Evolutionary conservation across 2,113 vertebrate species (phyloP).

Genomic region (Potamarius usumacintae): DNA sequence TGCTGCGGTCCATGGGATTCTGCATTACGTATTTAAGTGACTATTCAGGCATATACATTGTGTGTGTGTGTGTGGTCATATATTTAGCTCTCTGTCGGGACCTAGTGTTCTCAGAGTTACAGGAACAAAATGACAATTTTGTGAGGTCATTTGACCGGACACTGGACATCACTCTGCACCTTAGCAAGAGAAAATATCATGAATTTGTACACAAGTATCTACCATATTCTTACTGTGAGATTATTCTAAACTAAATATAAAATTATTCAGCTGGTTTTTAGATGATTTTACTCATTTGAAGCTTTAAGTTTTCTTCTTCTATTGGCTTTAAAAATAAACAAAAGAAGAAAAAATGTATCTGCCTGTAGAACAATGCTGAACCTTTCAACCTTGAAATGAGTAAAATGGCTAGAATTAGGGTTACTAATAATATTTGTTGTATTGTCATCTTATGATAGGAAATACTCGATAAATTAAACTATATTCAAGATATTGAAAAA

Average conservation of each 20-base stretch:
- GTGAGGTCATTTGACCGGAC: neutral
- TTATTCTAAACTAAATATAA: neutral
- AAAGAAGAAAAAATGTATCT: too few relatives aligned
- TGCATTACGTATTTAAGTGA: conserved; percentile 52
- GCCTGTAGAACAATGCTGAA: neutral
- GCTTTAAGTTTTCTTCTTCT: neutral
- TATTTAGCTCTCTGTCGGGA: neutral
- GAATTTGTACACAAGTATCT: neutral
- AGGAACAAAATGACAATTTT: neutral
- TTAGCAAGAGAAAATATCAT: neutral
- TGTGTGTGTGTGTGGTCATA: conserved; percentile 26
- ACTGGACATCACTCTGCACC: neutral
- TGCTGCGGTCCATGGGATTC: conserved; percentile 57
- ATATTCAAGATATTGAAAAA: neutral
- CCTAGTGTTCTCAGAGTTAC: neutral
- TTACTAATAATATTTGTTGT: neutral
- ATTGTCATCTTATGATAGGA: neutral
- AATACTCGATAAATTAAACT: neutral
- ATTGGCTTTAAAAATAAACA: neutral
- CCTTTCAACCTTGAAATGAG: neutral
- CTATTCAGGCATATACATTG: conserved; percentile 31
- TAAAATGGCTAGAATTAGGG: neutral
- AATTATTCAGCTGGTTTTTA: neutral
- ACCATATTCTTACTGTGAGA: neutral
- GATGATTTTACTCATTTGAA: neutral